Conservation (phyloP, 2,113 vertebrate genomes). For the Phoenicopterus ruber region DNA sequence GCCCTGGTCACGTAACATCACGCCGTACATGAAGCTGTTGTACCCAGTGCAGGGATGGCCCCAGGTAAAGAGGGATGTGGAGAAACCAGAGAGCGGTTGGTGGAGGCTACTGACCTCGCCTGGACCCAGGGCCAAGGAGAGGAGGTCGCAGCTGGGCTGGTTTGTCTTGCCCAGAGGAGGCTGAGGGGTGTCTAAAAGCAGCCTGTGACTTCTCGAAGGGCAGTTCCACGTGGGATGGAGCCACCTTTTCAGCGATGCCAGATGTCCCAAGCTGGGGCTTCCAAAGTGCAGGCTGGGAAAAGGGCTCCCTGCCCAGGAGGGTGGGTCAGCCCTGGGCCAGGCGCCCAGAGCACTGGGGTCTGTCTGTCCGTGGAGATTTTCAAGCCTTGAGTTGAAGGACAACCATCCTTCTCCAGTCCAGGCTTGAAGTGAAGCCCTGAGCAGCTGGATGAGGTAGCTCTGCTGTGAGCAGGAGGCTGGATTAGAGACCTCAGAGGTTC, state of each 20-base stretch:
- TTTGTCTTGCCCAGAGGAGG: neutral
- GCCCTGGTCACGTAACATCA: neutral
- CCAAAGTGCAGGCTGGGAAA: neutral
- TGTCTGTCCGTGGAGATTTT: neutral
- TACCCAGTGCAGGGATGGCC: too few species aligned
- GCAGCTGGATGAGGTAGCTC: neutral
- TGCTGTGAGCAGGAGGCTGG: neutral
- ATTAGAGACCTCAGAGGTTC: too few species aligned
- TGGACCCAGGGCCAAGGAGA: neutral
- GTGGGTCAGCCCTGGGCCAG: neutral
- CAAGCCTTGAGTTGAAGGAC: neutral
- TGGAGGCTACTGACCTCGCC: neutral
- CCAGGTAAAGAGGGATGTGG: neutral
- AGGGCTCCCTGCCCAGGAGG: neutral
- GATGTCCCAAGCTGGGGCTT: neutral
- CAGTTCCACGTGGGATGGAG: neutral
- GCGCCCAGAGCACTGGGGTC: neutral
- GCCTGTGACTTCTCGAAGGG: neutral
- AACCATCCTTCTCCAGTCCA: too few species aligned
- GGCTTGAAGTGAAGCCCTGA: neutral
- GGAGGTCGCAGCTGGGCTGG: neutral
- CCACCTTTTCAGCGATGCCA: neutral
- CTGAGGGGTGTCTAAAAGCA: neutral
- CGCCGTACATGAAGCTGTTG: rapidly evolving
- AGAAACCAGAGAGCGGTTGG: neutral